phyloP scores from a whole-genome alignment of 2,888 invertebrate species.

The Aethes cnicana region DNA sequence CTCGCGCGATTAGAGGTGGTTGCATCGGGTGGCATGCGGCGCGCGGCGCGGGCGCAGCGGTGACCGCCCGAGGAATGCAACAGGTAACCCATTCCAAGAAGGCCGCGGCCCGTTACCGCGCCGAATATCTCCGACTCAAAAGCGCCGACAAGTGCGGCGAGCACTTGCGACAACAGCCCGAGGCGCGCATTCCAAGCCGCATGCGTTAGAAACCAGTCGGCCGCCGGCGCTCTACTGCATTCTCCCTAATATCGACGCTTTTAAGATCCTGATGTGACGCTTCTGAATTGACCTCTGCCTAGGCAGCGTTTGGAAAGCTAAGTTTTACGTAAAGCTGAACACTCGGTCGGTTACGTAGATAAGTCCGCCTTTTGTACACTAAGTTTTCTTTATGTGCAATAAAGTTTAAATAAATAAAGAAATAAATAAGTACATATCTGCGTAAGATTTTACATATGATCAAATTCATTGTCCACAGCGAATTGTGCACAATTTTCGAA shows the following conservation, averaged over 20 bases:
- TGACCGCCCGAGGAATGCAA: conserved; percentile 77
- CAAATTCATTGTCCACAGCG: too few relatives aligned
- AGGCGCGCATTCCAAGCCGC: conserved; percentile 76
- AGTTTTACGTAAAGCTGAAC: too few relatives aligned
- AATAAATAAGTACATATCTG: too few relatives aligned
- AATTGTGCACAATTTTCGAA: too few relatives aligned
- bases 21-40: conserved; percentile 44
- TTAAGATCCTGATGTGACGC: conserved; percentile 5
- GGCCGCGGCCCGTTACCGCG: conserved; percentile 81
- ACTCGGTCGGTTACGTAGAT: too few relatives aligned
- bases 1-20: conserved; percentile 27
- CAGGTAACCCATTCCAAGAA: conserved; percentile 82
- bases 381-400: too few relatives aligned
- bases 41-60: conserved; percentile 46
- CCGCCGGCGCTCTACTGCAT: conserved; percentile 65
- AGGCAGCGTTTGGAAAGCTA: not conserved
- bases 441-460: too few relatives aligned
- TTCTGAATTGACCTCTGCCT: not conserved
- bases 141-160: conserved; percentile 79
- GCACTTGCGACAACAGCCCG: conserved; percentile 79
- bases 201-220: conserved; percentile 79
- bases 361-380: too few relatives aligned
- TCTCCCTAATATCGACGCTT: conserved; percentile 25
- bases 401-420: too few relatives aligned
- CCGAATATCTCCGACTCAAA: conserved; percentile 82